Evolutionary conservation across 2,797 vertebrate genomes (phyloP).

Genomic region (Synaphobranchus kaupii): DNA sequence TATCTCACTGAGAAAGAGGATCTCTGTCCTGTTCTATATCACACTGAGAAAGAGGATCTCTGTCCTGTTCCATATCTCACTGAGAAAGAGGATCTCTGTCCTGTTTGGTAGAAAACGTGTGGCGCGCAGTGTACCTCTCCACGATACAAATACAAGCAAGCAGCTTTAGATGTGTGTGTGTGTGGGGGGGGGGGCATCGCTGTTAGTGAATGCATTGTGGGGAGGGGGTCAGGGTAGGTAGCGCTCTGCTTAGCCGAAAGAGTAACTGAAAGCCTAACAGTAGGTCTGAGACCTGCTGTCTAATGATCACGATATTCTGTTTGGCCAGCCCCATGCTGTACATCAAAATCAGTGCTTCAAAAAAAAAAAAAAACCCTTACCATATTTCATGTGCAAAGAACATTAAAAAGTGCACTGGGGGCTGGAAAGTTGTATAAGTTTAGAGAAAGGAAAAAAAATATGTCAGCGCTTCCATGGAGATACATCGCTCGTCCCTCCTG

Average conservation of each 20-base stretch:
- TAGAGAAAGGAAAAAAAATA: not conserved
- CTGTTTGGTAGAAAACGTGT: not conserved
- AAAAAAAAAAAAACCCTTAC: not conserved
- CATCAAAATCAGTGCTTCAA: not conserved
- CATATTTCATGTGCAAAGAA: not conserved
- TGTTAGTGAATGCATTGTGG: too few species aligned
- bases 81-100: not conserved
- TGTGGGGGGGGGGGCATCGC: not conserved
- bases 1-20: too few species aligned
- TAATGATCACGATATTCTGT: not conserved
- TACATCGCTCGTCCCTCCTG: slow-evolving; percentile 48
- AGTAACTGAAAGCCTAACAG: not conserved
- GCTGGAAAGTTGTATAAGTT: not conserved
- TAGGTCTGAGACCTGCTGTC: not conserved
- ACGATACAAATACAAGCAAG: not conserved
- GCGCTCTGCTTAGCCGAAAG: not conserved
- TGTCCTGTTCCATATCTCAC: not conserved
- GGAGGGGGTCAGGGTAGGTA: not conserved
- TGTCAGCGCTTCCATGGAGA: not conserved
- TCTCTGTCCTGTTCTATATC: too few species aligned
- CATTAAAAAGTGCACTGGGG: not conserved
- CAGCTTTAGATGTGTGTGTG: not conserved
- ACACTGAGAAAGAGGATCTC: too few species aligned
- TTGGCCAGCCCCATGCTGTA: not conserved
- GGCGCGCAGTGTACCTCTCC: too few species aligned